Percentiles rank a stretch among this genome's conserved stretches.
phyloP scores from a whole-genome alignment of 2,888 invertebrate genomes.

The Zonitis immaculata region DNA sequence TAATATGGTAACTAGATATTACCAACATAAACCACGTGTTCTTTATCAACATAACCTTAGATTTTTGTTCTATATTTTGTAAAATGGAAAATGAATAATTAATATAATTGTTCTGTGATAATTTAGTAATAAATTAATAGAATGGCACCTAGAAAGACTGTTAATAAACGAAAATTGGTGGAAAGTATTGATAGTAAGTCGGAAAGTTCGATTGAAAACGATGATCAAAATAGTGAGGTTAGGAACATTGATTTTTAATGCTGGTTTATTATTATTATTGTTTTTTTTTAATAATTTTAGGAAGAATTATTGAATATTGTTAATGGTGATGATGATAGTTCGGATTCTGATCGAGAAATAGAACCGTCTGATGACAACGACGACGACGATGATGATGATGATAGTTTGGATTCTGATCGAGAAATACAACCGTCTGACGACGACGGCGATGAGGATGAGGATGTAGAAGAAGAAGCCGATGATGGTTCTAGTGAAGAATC shows the following conservation, averaged over 20 bases:
- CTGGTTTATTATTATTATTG: not conserved
- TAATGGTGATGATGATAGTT: constrained; percentile 22
- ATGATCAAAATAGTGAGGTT: not conserved
- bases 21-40: not conserved
- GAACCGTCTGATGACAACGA: constrained; percentile 36
- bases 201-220: not conserved
- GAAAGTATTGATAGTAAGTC: not conserved
- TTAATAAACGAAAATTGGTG: not conserved
- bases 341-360: constrained; percentile 33
- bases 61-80: not conserved
- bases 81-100: not conserved
- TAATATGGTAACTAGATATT: too few species aligned
- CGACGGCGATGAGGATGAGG: constrained; percentile 50
- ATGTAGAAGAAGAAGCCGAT: constrained; percentile 48
- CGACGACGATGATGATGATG: constrained; percentile 39
- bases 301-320: constrained; percentile 19
- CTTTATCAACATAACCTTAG: not conserved
- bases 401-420: too few species aligned
- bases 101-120: too few species aligned
- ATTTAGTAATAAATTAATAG: not conserved
- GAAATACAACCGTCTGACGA: too few species aligned
- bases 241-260: not conserved
- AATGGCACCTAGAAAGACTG: not conserved
- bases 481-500: constrained; percentile 53
- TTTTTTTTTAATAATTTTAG: not conserved